Base-by-base conservation (phyloP, 2,888 invertebrate genomes). In the Archips xylosteana region DNA sequence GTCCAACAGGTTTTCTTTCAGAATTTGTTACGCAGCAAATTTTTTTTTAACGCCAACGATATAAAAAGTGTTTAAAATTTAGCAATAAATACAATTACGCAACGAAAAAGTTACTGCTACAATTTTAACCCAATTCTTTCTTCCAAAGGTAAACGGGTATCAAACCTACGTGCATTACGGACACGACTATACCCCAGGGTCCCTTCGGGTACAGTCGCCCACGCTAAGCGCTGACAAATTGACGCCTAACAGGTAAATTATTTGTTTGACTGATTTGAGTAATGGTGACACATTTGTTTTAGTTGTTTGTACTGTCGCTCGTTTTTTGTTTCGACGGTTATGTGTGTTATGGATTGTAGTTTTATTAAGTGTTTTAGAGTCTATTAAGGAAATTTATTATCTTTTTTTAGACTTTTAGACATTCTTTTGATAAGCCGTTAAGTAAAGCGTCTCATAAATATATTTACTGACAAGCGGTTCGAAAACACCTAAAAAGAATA, bases 81-180 rank as follows among this genome's bases (percentile, higher is more conserved):
- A n/a, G n/a, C 6, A 4, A 4, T 39, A 6, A 39, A 39, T 0
- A 36, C 36, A 6, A 39, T 12, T 2, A 45, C 2, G 45, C 12
- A 12, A 45, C 3, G 10, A 45, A 49, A 49, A 13, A n/a, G 12
- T 23, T 12, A 59, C 32, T 15, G 9, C 4, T 2, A 12, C 32
- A 3, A 32, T 10, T 60, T 39, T 15, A 32, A 32, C 13, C 59
- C 45, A 61, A 45, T 34, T 76, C 76, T 63, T 75, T 76, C 8
- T 54, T 54, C 23, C 79, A 76, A 80, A 97, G 97, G 96, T 97
- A 76, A 97, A 97, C 71, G 97, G 97, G 82, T 98, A 98, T 88
- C 97, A 97, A 76, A 97, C 98, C 0, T 98, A 98, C 88, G 97
- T 97, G 63, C 98, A 98, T 88, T 98, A 98, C 87, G 96, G 97